phyloP scores from a whole-genome alignment of 92 coral and sea anemone genomes.

The Actinernus sp. region DNA sequence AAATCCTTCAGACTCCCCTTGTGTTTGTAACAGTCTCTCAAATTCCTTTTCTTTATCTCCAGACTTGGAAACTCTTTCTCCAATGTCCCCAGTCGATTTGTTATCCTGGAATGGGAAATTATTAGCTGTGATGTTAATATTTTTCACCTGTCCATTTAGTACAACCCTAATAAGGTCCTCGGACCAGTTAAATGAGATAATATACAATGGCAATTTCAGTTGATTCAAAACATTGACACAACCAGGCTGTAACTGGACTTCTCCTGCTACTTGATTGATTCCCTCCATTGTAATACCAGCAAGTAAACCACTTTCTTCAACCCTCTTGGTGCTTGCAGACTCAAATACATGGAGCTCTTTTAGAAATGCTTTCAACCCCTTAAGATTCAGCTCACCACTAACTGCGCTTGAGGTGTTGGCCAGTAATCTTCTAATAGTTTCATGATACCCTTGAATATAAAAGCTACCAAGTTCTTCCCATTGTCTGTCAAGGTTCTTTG shows the following conservation, averaged over 20 bases:
- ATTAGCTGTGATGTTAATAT: slow-evolving; percentile 74
- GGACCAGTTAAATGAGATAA: slow-evolving; percentile 94
- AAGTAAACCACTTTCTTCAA: slow-evolving; percentile 80
- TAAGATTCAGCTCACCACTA: slow-evolving; percentile 43
- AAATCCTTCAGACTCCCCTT: slow-evolving; percentile 30
- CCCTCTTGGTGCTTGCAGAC: slow-evolving; percentile 49
- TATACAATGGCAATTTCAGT: slow-evolving; percentile 74
- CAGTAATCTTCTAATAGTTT: slow-evolving; percentile 45
- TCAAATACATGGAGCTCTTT: slow-evolving; percentile 64
- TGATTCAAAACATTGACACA: slow-evolving; percentile 73
- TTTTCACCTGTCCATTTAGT: slow-evolving; percentile 66
- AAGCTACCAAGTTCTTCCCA: slow-evolving; percentile 74
- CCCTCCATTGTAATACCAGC: slow-evolving; percentile 79
- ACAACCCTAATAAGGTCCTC: slow-evolving; percentile 80
- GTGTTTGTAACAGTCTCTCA: slow-evolving; percentile 38
- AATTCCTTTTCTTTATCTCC: slow-evolving; percentile 87
- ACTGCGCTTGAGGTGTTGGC: slow-evolving; percentile 18
- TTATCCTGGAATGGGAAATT: slow-evolving; percentile 68
- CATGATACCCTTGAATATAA: slow-evolving; percentile 63
- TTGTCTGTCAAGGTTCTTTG: slow-evolving; percentile 59
- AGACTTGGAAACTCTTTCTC: slow-evolving; percentile 56
- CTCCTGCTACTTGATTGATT: slow-evolving; percentile 58
- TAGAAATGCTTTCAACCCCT: slow-evolving; percentile 72
- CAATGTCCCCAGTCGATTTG: slow-evolving; percentile 72
- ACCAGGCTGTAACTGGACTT: slow-evolving; percentile 78